Evolutionary conservation across 2,797 vertebrate genomes (phyloP).

Genomic region (Scyliorhinus canicula): DNA sequence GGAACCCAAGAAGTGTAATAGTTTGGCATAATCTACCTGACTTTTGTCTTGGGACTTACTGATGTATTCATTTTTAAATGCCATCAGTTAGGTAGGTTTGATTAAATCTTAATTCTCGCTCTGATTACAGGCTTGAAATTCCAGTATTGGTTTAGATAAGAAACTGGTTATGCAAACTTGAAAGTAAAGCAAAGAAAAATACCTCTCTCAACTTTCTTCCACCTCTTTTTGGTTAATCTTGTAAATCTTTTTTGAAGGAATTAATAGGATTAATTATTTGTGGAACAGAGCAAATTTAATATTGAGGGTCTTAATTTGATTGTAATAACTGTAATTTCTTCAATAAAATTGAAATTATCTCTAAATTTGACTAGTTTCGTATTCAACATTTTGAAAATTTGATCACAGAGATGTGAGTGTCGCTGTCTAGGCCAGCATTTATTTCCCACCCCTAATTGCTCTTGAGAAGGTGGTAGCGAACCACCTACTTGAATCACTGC

Average conservation of each 20-base stretch:
- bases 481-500: too few relatives aligned
- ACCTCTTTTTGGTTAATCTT: background rate
- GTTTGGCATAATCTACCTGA: background rate
- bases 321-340: background rate
- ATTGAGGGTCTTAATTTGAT: background rate
- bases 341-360: background rate
- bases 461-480: too few relatives aligned
- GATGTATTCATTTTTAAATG: background rate
- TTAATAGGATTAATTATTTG: background rate
- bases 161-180: background rate
- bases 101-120: background rate
- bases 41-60: background rate
- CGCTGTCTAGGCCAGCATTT: too few relatives aligned
- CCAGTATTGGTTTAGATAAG: background rate
- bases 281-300: background rate
- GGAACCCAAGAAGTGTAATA: background rate
- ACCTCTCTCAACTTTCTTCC: background rate
- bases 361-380: background rate
- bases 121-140: background rate
- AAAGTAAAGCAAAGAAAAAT: background rate
- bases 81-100: background rate
- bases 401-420: too few relatives aligned
- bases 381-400: background rate
- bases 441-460: too few relatives aligned
- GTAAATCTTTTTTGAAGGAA: background rate